Percentiles rank a stretch among this genome's conserved stretches.
Conservation (phyloP, 2,113 vertebrate genomes). For the Leucosticte australis region DNA sequence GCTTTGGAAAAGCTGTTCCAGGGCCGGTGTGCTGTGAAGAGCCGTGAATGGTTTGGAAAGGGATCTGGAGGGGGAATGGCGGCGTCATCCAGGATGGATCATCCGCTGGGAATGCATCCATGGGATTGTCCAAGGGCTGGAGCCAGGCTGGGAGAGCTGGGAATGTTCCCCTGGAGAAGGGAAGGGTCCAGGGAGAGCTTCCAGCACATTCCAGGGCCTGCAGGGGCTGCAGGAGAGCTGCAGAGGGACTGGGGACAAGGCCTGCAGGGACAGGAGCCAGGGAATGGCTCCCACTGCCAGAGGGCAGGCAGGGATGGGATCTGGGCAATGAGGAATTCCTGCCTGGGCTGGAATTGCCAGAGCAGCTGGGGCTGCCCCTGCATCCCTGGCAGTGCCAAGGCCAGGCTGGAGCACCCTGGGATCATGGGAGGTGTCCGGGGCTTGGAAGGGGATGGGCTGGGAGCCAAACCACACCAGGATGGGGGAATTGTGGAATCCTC, state of each 20-base stretch:
- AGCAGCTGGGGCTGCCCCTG: background rate
- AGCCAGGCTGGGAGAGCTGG: background rate
- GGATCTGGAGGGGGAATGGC: background rate
- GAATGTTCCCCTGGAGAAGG: background rate
- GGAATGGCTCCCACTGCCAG: background rate
- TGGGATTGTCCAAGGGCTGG: background rate
- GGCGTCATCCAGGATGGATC: background rate
- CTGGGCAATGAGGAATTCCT: background rate
- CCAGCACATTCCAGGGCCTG: background rate
- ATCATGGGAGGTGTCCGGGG: accelerated
- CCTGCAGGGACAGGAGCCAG: background rate
- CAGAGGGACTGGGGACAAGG: background rate
- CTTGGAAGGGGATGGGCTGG: background rate
- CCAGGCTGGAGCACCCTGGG: accelerated
- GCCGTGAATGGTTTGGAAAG: background rate
- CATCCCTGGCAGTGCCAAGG: background rate
- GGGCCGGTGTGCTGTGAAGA: accelerated
- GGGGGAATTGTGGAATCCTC: background rate
- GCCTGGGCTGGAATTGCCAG: background rate
- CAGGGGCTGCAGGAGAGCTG: background rate
- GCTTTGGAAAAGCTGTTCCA: background rate
- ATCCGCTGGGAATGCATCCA: background rate
- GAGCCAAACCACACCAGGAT: accelerated
- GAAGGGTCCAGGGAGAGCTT: background rate
- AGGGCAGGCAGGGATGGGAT: background rate